These are phyloP conservation scores for Ptilodon capucinus DNA, from an alignment of 2,888 invertebrate species.

Conservation along the genomic window DNA sequence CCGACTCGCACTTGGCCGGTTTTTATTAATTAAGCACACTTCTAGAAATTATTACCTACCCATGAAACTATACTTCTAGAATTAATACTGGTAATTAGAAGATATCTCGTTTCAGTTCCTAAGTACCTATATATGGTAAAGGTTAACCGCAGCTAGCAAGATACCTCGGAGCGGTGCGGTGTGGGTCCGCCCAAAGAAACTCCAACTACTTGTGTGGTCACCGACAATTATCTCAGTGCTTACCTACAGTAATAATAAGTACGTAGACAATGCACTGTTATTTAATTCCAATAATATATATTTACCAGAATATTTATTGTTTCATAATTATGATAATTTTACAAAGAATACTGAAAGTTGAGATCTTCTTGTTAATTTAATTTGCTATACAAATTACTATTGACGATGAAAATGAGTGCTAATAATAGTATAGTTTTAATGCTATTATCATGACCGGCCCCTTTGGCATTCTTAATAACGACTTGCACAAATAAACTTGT, in stretches of 20 bases:
- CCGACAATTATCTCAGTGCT: constrained; percentile 37
- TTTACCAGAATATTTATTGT: constrained; percentile 23
- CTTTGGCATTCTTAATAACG: background rate
- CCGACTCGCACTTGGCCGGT: too few species aligned
- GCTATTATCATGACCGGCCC: background rate
- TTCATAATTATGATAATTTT: background rate
- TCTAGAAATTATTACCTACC: too few species aligned
- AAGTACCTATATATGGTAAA: background rate
- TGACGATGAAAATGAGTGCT: background rate
- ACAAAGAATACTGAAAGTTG: background rate
- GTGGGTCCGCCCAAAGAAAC: constrained; percentile 49
- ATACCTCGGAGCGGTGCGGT: constrained; percentile 52
- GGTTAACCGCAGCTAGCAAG: constrained; percentile 48
- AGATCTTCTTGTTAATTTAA: background rate
- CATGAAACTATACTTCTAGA: too few species aligned
- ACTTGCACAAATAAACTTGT: background rate
- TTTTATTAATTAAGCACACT: too few species aligned
- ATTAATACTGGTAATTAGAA: too few species aligned
- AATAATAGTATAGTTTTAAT: background rate
- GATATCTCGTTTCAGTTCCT: background rate
- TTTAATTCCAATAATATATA: constrained; percentile 14
- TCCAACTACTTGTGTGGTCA: constrained; percentile 62
- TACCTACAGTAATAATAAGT: constrained; percentile 27
- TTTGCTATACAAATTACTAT: background rate
- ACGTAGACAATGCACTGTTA: constrained; percentile 25